Percentiles rank a stretch among this genome's conserved stretches.
Evolutionary conservation across 1,140 invertebrate genomes (phyloP).

Genomic region (Ylistrum balloti): DNA sequence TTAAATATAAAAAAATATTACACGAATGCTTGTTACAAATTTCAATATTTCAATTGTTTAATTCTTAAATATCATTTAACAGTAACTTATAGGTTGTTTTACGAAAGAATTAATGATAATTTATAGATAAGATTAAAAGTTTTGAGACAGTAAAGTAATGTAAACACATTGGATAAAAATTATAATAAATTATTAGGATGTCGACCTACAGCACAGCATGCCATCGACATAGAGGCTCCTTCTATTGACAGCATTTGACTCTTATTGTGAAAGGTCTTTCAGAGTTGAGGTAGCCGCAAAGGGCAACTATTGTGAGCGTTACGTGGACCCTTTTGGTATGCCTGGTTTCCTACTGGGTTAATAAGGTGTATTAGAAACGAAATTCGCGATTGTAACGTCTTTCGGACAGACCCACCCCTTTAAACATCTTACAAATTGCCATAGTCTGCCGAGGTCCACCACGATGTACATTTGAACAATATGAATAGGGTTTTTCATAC

Average conservation of each 20-base stretch:
- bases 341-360: not conserved
- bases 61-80: too few relatives aligned
- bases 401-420: not conserved
- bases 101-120: too few relatives aligned
- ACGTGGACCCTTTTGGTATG: conserved; percentile 3
- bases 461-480: conserved; percentile 6
- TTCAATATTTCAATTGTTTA: too few relatives aligned
- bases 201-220: conserved; percentile 31
- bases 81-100: too few relatives aligned
- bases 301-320: not conserved
- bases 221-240: not conserved
- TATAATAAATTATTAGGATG: too few relatives aligned
- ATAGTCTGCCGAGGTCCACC: conserved; percentile 3
- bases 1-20: too few relatives aligned
- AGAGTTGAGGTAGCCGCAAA: conserved; percentile 6
- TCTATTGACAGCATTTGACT: not conserved
- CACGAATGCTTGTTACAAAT: too few relatives aligned
- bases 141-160: too few relatives aligned
- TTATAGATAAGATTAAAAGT: too few relatives aligned
- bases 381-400: not conserved
- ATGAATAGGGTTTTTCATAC: too few relatives aligned
- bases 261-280: not conserved
- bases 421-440: not conserved
- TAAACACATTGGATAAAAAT: too few relatives aligned
- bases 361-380: conserved; percentile 27